Conservation (phyloP, 2,888 invertebrate genomes). For the Apodemia zela region DNA sequence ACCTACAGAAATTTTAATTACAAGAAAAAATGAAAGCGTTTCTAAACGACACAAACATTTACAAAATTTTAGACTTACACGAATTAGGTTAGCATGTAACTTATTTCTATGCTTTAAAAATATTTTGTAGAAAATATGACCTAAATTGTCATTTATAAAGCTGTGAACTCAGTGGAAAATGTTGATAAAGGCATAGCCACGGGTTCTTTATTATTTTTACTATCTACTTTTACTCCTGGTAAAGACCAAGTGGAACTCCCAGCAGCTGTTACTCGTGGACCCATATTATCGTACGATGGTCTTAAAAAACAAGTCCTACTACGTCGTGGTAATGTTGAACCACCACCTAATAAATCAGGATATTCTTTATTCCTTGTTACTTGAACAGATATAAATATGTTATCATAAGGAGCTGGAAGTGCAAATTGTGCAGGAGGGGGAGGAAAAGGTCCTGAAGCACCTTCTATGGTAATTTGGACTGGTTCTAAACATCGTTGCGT, state of each 20-base stretch:
- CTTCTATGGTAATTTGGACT: conserved; percentile 82
- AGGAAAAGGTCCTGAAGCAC: conserved; percentile 61
- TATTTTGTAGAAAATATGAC: conserved; percentile 17
- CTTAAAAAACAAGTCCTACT: conserved; percentile 75
- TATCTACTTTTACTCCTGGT: conserved; percentile 77
- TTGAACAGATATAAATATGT: conserved; percentile 93
- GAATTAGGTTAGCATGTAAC: neutral
- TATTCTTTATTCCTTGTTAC: conserved; percentile 87
- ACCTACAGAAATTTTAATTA: too few relatives aligned
- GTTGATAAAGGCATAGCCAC: conserved; percentile 53
- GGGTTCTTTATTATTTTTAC: conserved; percentile 44
- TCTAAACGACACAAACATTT: too few relatives aligned
- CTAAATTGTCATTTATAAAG: conserved; percentile 47
- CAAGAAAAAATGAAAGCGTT: too few relatives aligned
- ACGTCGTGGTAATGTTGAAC: conserved; percentile 71
- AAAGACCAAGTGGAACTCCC: conserved; percentile 93
- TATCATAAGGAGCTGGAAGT: conserved; percentile 79
- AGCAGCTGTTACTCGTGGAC: conserved; percentile 92
- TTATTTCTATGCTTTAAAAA: neutral
- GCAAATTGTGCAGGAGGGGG: conserved; percentile 75
- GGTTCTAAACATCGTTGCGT: conserved; percentile 74
- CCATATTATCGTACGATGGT: conserved; percentile 94
- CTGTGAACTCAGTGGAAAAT: conserved; percentile 74
- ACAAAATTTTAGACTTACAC: too few relatives aligned
- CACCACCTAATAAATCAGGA: conserved; percentile 86